A percentile compares a stretch with the other conserved stretches of the same genome.
Evolutionary conservation across 2,888 invertebrate species (phyloP).

Genomic region (Epirrita christyi): DNA sequence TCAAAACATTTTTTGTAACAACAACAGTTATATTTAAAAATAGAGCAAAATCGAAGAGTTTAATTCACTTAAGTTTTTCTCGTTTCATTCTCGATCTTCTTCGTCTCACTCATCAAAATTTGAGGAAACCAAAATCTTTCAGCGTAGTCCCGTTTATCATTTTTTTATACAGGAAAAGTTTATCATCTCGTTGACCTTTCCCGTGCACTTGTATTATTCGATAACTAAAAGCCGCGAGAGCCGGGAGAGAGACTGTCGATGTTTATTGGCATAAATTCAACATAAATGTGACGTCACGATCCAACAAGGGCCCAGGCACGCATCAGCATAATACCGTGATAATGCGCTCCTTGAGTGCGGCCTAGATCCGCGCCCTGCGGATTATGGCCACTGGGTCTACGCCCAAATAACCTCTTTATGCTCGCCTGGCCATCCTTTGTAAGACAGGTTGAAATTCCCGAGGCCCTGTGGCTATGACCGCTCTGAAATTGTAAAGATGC

Average conservation of each 20-base stretch:
- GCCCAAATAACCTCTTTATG: slow-evolving; percentile 71
- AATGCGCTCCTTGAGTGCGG: slow-evolving; percentile 75
- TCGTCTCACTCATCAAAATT: too few relatives aligned
- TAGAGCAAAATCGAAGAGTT: too few relatives aligned
- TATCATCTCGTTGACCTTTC: slow-evolving; percentile 29
- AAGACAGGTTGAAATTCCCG: slow-evolving; percentile 53
- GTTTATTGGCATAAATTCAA: slow-evolving; percentile 36
- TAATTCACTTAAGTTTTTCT: too few relatives aligned
- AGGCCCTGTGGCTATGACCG: slow-evolving; percentile 26
- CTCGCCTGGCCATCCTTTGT: slow-evolving; percentile 56
- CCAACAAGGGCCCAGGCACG: slow-evolving; percentile 57
- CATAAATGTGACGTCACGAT: slow-evolving; percentile 57
- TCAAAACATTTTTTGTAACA: too few relatives aligned
- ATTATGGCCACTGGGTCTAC: slow-evolving; percentile 67
- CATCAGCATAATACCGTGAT: slow-evolving; percentile 81
- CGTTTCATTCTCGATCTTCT: too few relatives aligned
- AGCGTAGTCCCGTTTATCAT: too few relatives aligned
- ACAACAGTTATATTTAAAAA: too few relatives aligned
- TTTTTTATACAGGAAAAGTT: slow-evolving; percentile 12
- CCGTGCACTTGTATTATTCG: slow-evolving; percentile 24
- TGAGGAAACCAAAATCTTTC: too few relatives aligned
- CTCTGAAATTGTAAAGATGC: slow-evolving; percentile 29
- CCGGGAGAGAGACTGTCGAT: slow-evolving; percentile 19
- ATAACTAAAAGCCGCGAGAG: slow-evolving; percentile 41
- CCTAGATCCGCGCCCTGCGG: slow-evolving; percentile 71